A percentile compares a stretch with the other conserved stretches of the same genome.
These are phyloP conservation scores for Drosophila cyrtoloma DNA, from an alignment of 2,888 invertebrate genomes.

Conservation along the genomic window DNA sequence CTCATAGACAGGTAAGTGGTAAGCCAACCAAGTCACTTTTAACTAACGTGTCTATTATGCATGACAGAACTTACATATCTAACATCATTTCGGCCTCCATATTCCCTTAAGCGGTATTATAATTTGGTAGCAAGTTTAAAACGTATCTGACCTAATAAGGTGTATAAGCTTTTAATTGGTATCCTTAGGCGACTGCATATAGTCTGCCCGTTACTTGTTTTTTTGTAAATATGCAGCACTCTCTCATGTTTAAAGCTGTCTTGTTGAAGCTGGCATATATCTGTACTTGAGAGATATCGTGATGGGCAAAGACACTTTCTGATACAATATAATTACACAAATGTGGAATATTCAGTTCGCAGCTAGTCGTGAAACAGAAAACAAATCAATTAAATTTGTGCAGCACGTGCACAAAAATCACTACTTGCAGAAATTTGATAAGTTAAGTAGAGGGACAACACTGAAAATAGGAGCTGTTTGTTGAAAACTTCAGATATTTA, in stretches of 20 bases:
- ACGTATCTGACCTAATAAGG: background rate
- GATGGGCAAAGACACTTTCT: background rate
- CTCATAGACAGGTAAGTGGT: slow-evolving; percentile 89
- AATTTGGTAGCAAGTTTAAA: background rate
- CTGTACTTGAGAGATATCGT: background rate
- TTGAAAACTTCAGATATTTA: background rate
- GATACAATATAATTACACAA: background rate
- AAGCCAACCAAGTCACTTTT: background rate
- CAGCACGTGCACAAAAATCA: background rate
- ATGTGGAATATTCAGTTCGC: background rate
- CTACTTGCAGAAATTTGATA: background rate
- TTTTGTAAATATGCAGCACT: no score
- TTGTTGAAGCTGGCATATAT: no score
- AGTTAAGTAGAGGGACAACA: background rate
- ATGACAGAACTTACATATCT: background rate
- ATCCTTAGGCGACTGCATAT: no score
- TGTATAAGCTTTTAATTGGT: background rate
- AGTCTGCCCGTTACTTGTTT: no score
- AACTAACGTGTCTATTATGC: slow-evolving; percentile 19
- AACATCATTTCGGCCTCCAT: background rate
- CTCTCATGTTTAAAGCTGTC: no score
- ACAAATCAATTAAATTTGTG: background rate
- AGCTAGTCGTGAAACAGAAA: background rate
- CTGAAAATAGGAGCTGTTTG: background rate
- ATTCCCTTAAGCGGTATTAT: background rate